Conservation (phyloP, 1,140 invertebrate genomes). For the Aphaenogaster floridana region DNA sequence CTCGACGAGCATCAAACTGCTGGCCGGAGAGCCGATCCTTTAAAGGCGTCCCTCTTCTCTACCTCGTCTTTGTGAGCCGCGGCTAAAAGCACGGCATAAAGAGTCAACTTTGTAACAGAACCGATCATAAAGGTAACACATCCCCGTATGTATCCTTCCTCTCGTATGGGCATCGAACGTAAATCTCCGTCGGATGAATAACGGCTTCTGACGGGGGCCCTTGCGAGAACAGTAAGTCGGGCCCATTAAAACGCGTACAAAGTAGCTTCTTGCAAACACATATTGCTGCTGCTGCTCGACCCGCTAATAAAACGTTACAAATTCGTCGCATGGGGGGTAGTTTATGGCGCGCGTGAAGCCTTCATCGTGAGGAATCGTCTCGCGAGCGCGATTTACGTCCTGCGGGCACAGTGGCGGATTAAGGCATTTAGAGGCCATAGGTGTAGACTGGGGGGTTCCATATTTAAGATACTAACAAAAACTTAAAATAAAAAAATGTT, state of each 20-base stretch:
- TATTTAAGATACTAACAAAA: background rate
- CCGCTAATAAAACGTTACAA: slow-evolving; percentile 85
- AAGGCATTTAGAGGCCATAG: background rate
- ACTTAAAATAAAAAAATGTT: slow-evolving; percentile 12
- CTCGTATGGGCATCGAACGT: slow-evolving; percentile 71
- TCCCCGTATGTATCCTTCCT: slow-evolving; percentile 71
- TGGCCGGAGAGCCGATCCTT: slow-evolving; percentile 54
- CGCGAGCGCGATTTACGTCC: slow-evolving; percentile 31
- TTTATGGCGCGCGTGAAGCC: slow-evolving; percentile 81
- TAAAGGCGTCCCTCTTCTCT: slow-evolving; percentile 67
- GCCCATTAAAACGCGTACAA: slow-evolving; percentile 83
- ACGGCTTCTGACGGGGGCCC: slow-evolving; percentile 75
- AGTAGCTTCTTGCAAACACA: slow-evolving; percentile 73
- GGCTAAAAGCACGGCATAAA: slow-evolving; percentile 76
- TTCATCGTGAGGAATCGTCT: slow-evolving; percentile 77
- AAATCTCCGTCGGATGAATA: slow-evolving; percentile 80
- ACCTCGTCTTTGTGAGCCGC: slow-evolving; percentile 66
- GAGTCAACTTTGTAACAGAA: slow-evolving; percentile 83
- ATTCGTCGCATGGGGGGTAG: slow-evolving; percentile 83
- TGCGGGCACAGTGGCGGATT: slow-evolving; percentile 29
- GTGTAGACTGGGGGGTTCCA: background rate
- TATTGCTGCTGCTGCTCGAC: slow-evolving; percentile 34
- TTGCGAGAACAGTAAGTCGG: slow-evolving; percentile 80
- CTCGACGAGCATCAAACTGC: slow-evolving; percentile 30
- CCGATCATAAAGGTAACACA: slow-evolving; percentile 83